These are phyloP conservation scores for Brachionus koreanus DNA, from an alignment of 1,140 invertebrate species.

Conservation along the genomic window DNA sequence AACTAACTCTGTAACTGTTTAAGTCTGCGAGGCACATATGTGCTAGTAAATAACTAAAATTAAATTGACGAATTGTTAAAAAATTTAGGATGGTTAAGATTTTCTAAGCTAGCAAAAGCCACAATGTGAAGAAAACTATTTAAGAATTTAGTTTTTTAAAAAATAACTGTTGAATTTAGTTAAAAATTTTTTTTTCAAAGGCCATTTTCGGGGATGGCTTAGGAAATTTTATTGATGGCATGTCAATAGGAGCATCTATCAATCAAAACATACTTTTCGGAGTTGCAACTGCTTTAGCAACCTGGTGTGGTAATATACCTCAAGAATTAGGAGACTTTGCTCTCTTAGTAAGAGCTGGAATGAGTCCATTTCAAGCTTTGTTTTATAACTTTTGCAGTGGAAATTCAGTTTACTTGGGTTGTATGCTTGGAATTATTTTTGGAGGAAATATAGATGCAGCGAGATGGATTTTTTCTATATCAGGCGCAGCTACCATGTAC, in stretches of 20 bases:
- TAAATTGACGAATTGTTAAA: too few relatives aligned
- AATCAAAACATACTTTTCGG: conserved; percentile 64
- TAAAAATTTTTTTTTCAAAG: background rate
- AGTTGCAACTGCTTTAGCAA: conserved; percentile 66
- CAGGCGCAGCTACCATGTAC: conserved; percentile 67
- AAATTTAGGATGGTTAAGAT: too few relatives aligned
- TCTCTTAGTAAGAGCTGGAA: conserved; percentile 68
- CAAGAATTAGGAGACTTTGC: conserved; percentile 71
- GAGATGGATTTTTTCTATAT: conserved; percentile 64
- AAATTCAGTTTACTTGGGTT: conserved; percentile 66
- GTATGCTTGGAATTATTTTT: conserved; percentile 62
- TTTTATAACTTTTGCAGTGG: conserved; percentile 69
- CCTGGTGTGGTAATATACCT: conserved; percentile 70
- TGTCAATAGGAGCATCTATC: conserved; percentile 69
- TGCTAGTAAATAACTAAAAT: too few relatives aligned
- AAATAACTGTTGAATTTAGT: background rate
- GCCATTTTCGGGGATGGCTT: conserved; percentile 68
- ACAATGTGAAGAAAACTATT: too few relatives aligned
- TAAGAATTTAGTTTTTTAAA: background rate
- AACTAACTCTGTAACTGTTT: too few relatives aligned
- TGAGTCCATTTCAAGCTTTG: conserved; percentile 66
- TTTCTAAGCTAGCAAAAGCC: too few relatives aligned
- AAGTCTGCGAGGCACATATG: too few relatives aligned
- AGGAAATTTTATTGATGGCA: conserved; percentile 71
- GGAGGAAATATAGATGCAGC: conserved; percentile 50